Evolutionary conservation across 1,140 invertebrate species (phyloP).

Genomic region (Pseudoatta argentina): DNA sequence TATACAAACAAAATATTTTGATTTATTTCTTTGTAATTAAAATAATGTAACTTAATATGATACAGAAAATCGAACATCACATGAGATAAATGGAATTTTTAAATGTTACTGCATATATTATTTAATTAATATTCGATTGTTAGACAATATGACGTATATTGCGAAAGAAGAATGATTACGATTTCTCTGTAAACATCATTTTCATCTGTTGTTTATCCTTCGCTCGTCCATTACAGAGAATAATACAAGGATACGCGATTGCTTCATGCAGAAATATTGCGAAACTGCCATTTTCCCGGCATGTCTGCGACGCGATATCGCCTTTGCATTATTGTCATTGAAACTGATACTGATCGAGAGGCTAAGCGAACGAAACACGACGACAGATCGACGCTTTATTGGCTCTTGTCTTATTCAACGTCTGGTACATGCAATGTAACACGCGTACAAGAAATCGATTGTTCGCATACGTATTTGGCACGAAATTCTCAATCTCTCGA

Average conservation of each 20-base stretch:
- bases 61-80: background rate
- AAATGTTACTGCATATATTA: background rate
- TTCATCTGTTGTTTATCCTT: constrained; percentile 59
- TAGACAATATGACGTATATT: background rate
- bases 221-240: constrained; percentile 38
- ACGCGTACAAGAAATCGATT: constrained; percentile 10
- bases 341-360: constrained; percentile 18
- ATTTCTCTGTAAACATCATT: constrained; percentile 58
- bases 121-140: constrained; percentile 49
- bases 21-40: background rate
- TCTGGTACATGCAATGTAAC: background rate
- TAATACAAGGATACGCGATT: constrained; percentile 59
- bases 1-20: background rate
- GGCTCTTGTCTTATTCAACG: background rate
- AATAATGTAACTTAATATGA: background rate
- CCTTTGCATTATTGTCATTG: constrained; percentile 9
- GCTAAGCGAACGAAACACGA: constrained; percentile 7
- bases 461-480: background rate
- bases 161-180: constrained; percentile 45
- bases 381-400: constrained; percentile 12
- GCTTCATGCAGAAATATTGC: constrained; percentile 38
- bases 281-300: constrained; percentile 28
- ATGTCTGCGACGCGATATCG: constrained; percentile 13
- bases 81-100: background rate
- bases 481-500: background rate